A percentile compares a stretch with the other conserved stretches of the same genome.
These are phyloP conservation scores for Hirundo rustica DNA, from an alignment of 2,797 vertebrate genomes.

Conservation along the genomic window DNA sequence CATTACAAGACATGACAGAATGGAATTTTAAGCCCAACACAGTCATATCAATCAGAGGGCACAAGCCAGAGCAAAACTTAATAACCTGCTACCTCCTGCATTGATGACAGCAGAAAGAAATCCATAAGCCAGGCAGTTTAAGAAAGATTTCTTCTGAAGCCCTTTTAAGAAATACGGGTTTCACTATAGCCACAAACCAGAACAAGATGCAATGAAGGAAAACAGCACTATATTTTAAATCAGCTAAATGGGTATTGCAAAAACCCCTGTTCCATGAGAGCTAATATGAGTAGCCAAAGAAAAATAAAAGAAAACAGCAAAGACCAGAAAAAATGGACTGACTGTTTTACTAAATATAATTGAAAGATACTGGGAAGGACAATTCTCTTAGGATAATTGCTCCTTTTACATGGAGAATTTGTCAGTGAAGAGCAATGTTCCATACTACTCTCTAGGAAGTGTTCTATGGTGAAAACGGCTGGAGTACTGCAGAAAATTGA, in stretches of 20 bases:
- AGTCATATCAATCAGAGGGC: constrained; percentile 47
- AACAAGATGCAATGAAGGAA: not conserved
- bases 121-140: constrained; percentile 19
- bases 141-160: not conserved
- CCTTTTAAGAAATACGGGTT: not conserved
- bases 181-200: not conserved
- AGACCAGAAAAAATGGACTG: not conserved
- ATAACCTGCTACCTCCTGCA: constrained; percentile 40
- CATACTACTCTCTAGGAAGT: not conserved
- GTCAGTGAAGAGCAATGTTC: not conserved
- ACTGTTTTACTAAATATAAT: not conserved
- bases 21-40: constrained; percentile 57
- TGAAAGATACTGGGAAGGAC: not conserved
- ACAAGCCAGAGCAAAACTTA: constrained; percentile 42
- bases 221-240: not conserved
- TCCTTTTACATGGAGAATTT: not conserved
- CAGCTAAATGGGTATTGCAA: not conserved
- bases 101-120: constrained; percentile 51
- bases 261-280: not conserved
- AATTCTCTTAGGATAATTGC: not conserved
- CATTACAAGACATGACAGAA: constrained; percentile 44
- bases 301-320: not conserved
- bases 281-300: not conserved
- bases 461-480: not conserved
- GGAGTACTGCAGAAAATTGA: not conserved